phyloP scores from a whole-genome alignment of 2,113 vertebrate genomes.

The Collichthys lucidus region DNA sequence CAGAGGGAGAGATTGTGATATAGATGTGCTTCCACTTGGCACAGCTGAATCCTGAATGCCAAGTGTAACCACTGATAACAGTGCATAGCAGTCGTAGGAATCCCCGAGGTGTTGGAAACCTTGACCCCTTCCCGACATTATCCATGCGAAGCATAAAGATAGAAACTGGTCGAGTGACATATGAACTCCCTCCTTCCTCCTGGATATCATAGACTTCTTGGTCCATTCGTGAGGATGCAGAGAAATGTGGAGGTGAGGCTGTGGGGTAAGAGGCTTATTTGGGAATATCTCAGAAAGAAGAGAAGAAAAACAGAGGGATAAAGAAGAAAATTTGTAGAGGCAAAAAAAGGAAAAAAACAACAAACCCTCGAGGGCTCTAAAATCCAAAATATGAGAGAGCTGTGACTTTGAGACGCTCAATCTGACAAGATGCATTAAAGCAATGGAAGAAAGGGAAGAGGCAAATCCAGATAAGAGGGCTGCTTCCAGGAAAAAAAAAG shows the following conservation, averaged over 20 bases:
- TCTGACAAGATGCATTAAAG: conserved; percentile 77
- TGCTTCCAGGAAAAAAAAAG: conserved; percentile 58
- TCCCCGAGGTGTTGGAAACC: conserved; percentile 24
- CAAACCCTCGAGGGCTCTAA: conserved; percentile 62
- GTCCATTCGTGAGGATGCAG: conserved; percentile 43
- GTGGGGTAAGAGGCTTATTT: conserved; percentile 77
- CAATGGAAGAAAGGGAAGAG: conserved; percentile 61
- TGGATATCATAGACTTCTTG: background rate
- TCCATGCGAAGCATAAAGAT: conserved; percentile 21
- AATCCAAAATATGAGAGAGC: conserved; percentile 72
- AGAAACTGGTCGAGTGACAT: conserved; percentile 22
- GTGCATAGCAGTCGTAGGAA: conserved; percentile 19
- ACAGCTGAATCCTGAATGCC: conserved; percentile 29
- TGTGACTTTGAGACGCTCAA: conserved; percentile 68
- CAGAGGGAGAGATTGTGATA: conserved; percentile 41
- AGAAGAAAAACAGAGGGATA: conserved; percentile 22
- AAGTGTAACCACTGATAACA: conserved; percentile 51
- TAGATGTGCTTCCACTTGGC: conserved; percentile 61
- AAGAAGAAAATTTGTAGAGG: conserved; percentile 27
- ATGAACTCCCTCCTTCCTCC: conserved; percentile 12
- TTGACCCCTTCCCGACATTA: background rate
- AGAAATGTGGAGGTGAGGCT: conserved; percentile 64
- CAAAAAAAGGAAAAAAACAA: conserved; percentile 28
- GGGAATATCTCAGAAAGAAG: conserved; percentile 48
- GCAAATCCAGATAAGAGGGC: conserved; percentile 60